Evolutionary conservation across 2,888 invertebrate genomes (phyloP), one percentile per base, ranked within the genome.

Genomic region (Mimas tiliae): DNA sequence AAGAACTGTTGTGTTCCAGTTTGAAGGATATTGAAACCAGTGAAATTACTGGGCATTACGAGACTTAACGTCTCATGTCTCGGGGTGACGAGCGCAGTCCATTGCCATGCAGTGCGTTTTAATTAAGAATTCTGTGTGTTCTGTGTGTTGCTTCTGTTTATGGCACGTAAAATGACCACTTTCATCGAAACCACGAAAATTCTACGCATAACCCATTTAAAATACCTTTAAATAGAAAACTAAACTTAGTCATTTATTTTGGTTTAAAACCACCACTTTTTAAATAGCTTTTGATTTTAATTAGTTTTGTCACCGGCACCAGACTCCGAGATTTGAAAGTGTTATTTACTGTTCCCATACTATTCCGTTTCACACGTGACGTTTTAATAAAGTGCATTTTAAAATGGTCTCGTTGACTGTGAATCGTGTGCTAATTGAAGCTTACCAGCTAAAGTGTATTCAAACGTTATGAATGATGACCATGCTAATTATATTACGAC

Each of bases 191-290:
- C n/a, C n/a, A n/a, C n/a, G n/a, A n/a, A n/a, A n/a, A n/a, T n/a
- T n/a, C n/a, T n/a, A n/a, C n/a, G n/a, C n/a, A n/a, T n/a, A n/a
- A n/a, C n/a, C 34, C 34, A 34, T 6, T 34, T 34, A 34, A 7
- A 34, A 34, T 34, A 6, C 34, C 34, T 34, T 34, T 34, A 77
- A n/a, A n/a, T n/a, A n/a, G n/a, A 74, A 78, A 81, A 67, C 82
- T 79, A 84, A 86, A 88, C 86, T 88, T 79, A 79, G 85, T 84
- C 83, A 90, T 90, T 90, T 90, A 89, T 89, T 87, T 87, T 84
- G 77, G 82, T 83, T 86, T 84, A 84, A 81, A 85, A 27, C 7
- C 6, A 6, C 65, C 67, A 67, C 69, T 71, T 72, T 74, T 70
- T 65, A 8, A 47, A 27, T 65, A 62, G 74, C 73, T 68, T 27